Base-by-base conservation (phyloP, 1,140 invertebrate genomes). In the Mesaphorura yosii region DNA sequence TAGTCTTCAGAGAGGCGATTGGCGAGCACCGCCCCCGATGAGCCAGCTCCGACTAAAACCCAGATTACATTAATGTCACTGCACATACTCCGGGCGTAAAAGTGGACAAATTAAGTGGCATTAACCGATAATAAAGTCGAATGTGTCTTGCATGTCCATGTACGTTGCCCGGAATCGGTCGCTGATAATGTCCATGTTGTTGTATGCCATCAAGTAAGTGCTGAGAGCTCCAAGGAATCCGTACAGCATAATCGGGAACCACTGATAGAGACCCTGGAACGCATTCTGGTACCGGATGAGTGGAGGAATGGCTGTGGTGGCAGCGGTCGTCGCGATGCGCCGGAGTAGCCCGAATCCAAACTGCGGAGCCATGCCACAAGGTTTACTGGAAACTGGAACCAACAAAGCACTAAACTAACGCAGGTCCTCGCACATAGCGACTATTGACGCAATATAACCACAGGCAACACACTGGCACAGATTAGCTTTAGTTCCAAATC, bases 11-110 rank as follows among this genome's bases (percentile, higher is more conserved):
- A 67, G 17, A 76, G 64, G 14, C 75, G 64, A 48, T 66, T 71
- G 1, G 75, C 75, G 23, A 77, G 48, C 14, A 76, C 73, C 3
- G 39, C 39, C 66, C 76, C 75, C 3, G 74, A 68, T 1, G 73
- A 72, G 26, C 75, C 75, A n/a, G 68, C 73, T 3, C 75, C 75
- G 46, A 77, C 70, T 25, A 60, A 14, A 51, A 40, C 5, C n/a
- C n/a, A n/a, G n/a, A n/a, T 7, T n/a, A 48, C 23, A 47, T 29
- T 5, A 48, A 29, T 0, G 22, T 1, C 22, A 48, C 14, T 15
- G 10, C 10, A 17, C 19, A 45, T 45, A 44, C 12, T 17, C 15
- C 25, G 25, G 28, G 3, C 10, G 28, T 26, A 22, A n/a, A 2
- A 50, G 14, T 19, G 1, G 7, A 19, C 3, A 17, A 41, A 28